Evolutionary conservation across 2,797 vertebrate species (phyloP), one percentile per base, ranked within the genome.

Genomic region (Erpetoichthys calabaricus): DNA sequence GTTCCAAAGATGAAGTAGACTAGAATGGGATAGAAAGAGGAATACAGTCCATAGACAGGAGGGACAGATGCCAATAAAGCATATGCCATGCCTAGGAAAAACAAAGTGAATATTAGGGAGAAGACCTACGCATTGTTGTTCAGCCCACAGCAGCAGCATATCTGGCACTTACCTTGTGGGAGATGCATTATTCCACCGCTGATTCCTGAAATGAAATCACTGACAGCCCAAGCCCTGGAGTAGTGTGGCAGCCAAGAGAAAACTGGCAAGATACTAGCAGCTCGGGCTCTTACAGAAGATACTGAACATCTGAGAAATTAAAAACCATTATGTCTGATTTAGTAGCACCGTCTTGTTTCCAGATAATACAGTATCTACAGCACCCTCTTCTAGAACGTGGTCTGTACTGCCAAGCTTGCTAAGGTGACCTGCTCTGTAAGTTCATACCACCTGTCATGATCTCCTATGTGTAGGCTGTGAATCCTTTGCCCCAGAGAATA

Each of bases 141-240:
- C 51, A 46, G 8, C 41, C 3, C n/a, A n/a, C n/a, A n/a, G n/a
- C n/a, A n/a, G n/a, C n/a, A n/a, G n/a, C n/a, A n/a, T n/a, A n/a
- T n/a, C n/a, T 7, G 8, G 46, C 4, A 1, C 81, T 82, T 63
- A 94, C 94, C 91, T 71, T 97, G 93, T 1, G 94, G 92, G 59
- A 98, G 83, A 73, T 97, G 91, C 86, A 98, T 92, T 74, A 97
- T 93, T 69, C 89, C 91, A 67, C 97, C 90, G 1, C 91, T 97
- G 80, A 94, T 77, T 62, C 94, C 94, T 0, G 93, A 89, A 46
- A 82, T 10, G 9, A 94, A 60, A 66, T 97, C 94, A 6, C 92
- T 89, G 0, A 88, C n/a, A 7, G 83, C 77, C 68, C 90, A 92
- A 55, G 94, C 88, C 62, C 82, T 89, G 0, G 83, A 76, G 78